phyloP scores from a whole-genome alignment of 2,113 vertebrate species.

The Andinoacara biseriatus region DNA sequence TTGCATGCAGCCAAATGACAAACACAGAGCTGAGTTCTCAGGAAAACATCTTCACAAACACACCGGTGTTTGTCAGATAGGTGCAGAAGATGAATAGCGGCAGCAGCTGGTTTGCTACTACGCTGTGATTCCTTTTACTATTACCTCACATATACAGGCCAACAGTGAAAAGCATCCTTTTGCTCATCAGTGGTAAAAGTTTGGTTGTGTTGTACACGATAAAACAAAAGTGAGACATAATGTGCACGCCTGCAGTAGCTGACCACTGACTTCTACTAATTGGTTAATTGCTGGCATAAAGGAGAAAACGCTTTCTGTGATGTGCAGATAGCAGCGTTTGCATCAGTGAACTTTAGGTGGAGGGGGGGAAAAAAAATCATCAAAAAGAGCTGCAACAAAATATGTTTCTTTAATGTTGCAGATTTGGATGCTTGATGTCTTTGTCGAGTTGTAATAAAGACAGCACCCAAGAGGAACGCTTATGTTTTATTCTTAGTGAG shows the following conservation, averaged over 20 bases:
- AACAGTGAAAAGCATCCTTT: not conserved
- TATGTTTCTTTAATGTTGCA: not conserved
- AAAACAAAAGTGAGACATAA: not conserved
- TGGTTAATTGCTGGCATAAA: not conserved
- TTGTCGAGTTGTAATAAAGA: constrained; percentile 27
- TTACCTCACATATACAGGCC: not conserved
- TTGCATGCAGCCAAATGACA: not conserved
- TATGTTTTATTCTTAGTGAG: constrained; percentile 38
- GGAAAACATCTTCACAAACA: constrained; percentile 7
- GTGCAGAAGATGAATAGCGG: constrained; percentile 10
- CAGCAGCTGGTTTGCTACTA: not conserved
- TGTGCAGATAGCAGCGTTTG: not conserved
- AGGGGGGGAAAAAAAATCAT: constrained; percentile 7
- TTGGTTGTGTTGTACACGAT: not conserved
- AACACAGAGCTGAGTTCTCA: constrained; percentile 1
- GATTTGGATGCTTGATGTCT: constrained; percentile 24
- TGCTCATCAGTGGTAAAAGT: not conserved
- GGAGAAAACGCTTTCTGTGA: not conserved
- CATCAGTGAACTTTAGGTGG: not conserved
- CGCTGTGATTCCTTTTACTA: not conserved
- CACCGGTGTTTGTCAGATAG: not conserved
- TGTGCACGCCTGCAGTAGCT: not conserved
- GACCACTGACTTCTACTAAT: not conserved
- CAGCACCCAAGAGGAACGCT: constrained; percentile 13
- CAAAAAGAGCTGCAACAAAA: not conserved